Evolutionary conservation across 2,888 invertebrate species (phyloP), one percentile per base, ranked within the genome.

Genomic region (Lymantria dispar): DNA sequence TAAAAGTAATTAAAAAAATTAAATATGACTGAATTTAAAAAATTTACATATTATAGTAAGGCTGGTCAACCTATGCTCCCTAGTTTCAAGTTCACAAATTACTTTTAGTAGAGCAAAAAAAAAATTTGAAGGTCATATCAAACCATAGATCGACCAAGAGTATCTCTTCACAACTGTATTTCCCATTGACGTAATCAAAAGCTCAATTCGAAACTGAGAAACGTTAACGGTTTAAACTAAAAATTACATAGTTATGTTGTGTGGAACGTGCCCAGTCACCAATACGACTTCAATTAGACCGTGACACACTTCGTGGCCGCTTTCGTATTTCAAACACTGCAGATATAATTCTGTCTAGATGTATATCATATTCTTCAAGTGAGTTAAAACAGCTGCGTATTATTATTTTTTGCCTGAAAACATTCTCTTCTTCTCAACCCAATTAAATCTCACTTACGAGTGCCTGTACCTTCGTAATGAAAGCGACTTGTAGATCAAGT

Each of bases 231-330:
- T 66, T 50, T 60, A 64, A 64, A 63, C 58, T 70, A 73, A 71
- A 78, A 82, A 79, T 79, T 74, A 76, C 70, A 68, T 58, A 67
- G 70, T 74, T 70, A 76, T 76, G 72, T 79, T 76, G 73, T 75
- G 76, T 80, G 75, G 73, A 80, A 78, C 84, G 79, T 74, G 74
- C 68, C 74, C 78, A 79, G 76, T 74, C 73, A 78, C 76, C 75
- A 78, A 73, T 62, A 60, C 65, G 62, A 70, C 68, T 80, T 76
- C 80, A 87, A 85, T 84, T 82, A 86, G 88, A 87, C 87, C 87
- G 80, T 85, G 82, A 85, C 87, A 85, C 71, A 79, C 76, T 80
- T 84, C 72, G 72, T 77, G 76, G 76, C 81, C 70, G 80, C 83
- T 87, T 86, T 86, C 83, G 70, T 80, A 78, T 80, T 63, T 70